phyloP scores from a whole-genome alignment of 1,140 invertebrate genomes.

The Gryon sp. region DNA sequence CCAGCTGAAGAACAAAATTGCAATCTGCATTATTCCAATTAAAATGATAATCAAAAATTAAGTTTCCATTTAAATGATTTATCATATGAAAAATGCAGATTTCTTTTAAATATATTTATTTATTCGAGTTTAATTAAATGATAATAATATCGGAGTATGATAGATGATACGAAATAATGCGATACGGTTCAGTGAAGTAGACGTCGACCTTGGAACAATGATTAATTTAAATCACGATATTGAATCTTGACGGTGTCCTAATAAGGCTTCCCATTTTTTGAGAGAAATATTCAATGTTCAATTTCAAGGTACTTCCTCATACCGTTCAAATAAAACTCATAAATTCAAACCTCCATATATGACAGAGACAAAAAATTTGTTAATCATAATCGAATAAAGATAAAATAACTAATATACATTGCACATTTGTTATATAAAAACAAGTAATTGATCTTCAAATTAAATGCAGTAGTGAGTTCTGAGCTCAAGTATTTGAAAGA shows the following conservation, averaged over 20 bases:
- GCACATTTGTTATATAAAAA: too few species aligned
- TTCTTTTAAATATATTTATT: neutral
- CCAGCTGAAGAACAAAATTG: too few species aligned
- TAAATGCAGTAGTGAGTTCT: too few species aligned
- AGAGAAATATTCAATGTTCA: conserved; percentile 15
- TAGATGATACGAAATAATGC: conserved; percentile 10
- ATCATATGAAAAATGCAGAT: too few species aligned
- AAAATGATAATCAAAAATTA: too few species aligned
- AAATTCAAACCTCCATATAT: too few species aligned
- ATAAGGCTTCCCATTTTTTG: conserved; percentile 31
- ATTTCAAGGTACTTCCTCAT: conserved; percentile 31
- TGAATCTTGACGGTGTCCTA: conserved; percentile 40
- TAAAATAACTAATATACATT: too few species aligned
- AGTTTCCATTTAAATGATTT: neutral
- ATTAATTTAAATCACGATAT: conserved; percentile 34
- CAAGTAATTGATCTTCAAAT: too few species aligned
- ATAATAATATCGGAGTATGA: neutral
- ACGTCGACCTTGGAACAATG: conserved; percentile 20
- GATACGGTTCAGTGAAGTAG: conserved; percentile 6
- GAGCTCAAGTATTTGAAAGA: too few species aligned
- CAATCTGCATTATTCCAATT: too few species aligned
- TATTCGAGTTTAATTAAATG: conserved; percentile 7
- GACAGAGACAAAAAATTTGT: neutral
- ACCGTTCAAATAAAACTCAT: neutral
- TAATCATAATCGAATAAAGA: too few species aligned